Base-by-base conservation (phyloP, 2,888 invertebrate genomes). In the Nipponacmea schrenckii region DNA sequence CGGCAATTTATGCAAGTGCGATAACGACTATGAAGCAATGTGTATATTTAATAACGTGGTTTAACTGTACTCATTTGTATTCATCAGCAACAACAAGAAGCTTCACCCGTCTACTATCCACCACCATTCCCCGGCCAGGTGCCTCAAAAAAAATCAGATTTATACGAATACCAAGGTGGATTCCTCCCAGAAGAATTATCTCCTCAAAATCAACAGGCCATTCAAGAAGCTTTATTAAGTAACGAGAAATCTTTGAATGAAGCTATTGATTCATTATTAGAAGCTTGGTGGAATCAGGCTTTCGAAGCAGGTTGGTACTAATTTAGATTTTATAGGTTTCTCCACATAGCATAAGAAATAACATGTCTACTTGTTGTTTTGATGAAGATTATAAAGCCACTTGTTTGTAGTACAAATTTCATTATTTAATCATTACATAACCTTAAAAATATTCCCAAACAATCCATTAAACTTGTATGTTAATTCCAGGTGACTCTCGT, bases 231-330 rank as follows among this genome's bases (percentile, higher is more conserved):
- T 15, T 31, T 64, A 20, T 15, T 31, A 12, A 64, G 20, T 56
- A 56, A 50, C n/a, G 65, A 66, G 39, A 65, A 66, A 24, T 70
- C 65, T 20, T n/a, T 70, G 62, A 44, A 45, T 10, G 63, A 27
- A 15, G 48, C 63, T 62, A 69, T 69, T 63, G 68, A 69, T 15
- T 72, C 72, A n/a, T 71, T 74, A 46, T 64, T 76, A 48, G 68
- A 72, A 26, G 76, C 74, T 56, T 68, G 74, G 65, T 77, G 71
- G 70, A 69, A 71, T 45, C 71, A 74, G 44, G 76, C 74, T 66
- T 74, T 73, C 45, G 76, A 70, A 44, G 69, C 67, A 62, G 76
- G 76, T 77, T 64, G 12, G 62, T 46, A 39, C 17, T 8, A 44
- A 24, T 65, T 39, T 64, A 12, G 27, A 15, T 20, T 20, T 45